Evolutionary conservation across 2,888 invertebrate genomes (phyloP).

Genomic region (Drosophila hawaiiensis): DNA sequence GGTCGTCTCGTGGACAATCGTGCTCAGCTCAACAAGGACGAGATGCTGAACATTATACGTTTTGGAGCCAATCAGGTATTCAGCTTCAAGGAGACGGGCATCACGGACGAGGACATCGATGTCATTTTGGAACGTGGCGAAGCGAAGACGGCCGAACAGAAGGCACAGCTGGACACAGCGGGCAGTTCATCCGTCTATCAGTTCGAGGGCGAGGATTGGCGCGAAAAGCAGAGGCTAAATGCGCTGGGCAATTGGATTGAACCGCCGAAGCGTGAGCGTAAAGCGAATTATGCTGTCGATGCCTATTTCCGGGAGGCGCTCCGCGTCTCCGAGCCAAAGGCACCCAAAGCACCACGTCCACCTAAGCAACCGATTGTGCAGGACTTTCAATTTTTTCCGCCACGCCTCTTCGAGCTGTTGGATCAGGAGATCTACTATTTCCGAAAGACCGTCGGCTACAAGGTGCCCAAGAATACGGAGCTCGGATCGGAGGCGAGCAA

Average conservation of each 20-base stretch:
- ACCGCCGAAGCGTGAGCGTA: constrained; percentile 99
- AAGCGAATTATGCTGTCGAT: constrained; percentile 99
- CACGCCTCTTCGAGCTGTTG: constrained; percentile 97
- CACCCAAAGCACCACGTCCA: constrained; percentile 98
- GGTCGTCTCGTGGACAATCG: constrained; percentile 96
- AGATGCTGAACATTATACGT: constrained; percentile 99
- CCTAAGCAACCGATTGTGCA: constrained; percentile 99
- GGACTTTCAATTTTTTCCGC: constrained; percentile 99
- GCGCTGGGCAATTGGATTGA: constrained; percentile 98
- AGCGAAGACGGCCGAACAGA: constrained; percentile 94
- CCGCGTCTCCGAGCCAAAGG: constrained; percentile 97
- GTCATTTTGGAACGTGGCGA: constrained; percentile 96
- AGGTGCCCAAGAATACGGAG: constrained; percentile 97
- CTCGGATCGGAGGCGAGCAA: constrained; percentile 96
- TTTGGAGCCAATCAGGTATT: constrained; percentile 99
- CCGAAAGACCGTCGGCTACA: constrained; percentile 96
- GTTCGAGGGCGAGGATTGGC: constrained; percentile 99
- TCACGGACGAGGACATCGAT: constrained; percentile 99
- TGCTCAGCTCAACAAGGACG: constrained; percentile 97
- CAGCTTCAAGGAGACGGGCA: constrained; percentile 97
- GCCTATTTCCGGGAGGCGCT: constrained; percentile 98
- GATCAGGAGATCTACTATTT: constrained; percentile 99
- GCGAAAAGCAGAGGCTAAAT: constrained; percentile 95
- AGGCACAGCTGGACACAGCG: constrained; percentile 92
- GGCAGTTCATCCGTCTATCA: constrained; percentile 96